Percentiles rank a stretch among this genome's conserved stretches.
Evolutionary conservation across 1,140 invertebrate genomes (phyloP).

Genomic region (Drosophila ogumai): DNA sequence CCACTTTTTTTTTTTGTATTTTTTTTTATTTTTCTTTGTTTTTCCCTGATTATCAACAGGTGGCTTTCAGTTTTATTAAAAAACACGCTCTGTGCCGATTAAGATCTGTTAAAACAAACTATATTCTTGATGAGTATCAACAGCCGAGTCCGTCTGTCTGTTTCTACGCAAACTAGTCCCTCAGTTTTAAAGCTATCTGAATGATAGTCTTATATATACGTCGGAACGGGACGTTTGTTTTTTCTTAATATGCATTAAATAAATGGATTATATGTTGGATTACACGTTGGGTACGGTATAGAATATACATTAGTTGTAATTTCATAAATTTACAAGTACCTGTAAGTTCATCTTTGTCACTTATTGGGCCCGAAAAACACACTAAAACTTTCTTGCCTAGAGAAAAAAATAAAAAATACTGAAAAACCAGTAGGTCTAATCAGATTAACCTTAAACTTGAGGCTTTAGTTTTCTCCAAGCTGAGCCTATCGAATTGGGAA

Average conservation of each 20-base stretch:
- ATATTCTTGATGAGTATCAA: too few relatives aligned
- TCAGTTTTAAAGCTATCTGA: too few relatives aligned
- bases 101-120: slow-evolving; percentile 12
- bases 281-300: too few relatives aligned
- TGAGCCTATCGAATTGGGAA: slow-evolving; percentile 11
- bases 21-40: slow-evolving; percentile 18
- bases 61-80: slow-evolving; percentile 20
- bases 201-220: too few relatives aligned
- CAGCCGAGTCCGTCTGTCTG: too few relatives aligned
- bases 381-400: background rate
- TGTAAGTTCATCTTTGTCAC: background rate
- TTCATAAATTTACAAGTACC: background rate
- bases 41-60: slow-evolving; percentile 27
- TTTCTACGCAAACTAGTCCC: too few relatives aligned
- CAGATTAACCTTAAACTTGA: slow-evolving; percentile 34
- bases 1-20: background rate
- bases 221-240: too few relatives aligned
- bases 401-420: background rate
- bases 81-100: slow-evolving; percentile 1
- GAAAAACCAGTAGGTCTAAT: slow-evolving; percentile 2
- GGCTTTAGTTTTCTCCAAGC: background rate
- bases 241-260: too few relatives aligned
- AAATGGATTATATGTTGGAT: too few relatives aligned
- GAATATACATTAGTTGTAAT: background rate
- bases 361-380: background rate